Evolutionary conservation across 2,888 invertebrate genomes (phyloP), one percentile per base, ranked within the genome.

Genomic region (Yponomeuta malinellus): DNA sequence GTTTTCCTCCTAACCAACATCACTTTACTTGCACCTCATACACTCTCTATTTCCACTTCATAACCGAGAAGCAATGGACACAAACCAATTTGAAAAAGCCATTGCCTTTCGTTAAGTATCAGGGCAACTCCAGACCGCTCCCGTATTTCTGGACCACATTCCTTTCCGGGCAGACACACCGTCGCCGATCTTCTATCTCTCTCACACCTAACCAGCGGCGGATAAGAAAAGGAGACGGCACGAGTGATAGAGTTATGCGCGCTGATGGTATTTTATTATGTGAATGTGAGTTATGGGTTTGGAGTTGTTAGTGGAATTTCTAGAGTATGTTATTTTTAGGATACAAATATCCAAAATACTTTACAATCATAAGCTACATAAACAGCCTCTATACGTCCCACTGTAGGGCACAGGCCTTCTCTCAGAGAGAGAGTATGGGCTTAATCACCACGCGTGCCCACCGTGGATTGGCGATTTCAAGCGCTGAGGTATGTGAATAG

Each of bases 141-240:
- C 66, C 37, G 52, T 10, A 15, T 33, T 29, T 63, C 68, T 68
- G 69, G 71, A 69, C 70, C 66, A 52, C 71, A 71, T 70, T 71
- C 71, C 71, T 65, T 63, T 43, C 69, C 33, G 59, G 70, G 67
- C 70, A 71, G 71, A 71, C 71, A 69, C 63, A 15, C 69, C 67
- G 71, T 43, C 71, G 71, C 71, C 71, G 65, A 15, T 23, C 23
- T 65, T 59, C 15, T 59, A 59, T 48, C 66, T 8, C 59, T 66
- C 63, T 70, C 52, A 48, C 43, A 70, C 12, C 23, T 48, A 23
- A 15, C 15, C 3, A 5, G 52, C 15, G 1, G 15, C 8, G 0
- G 52, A 0, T 59, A 15, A 4, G 52, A 15, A 12, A 59, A 12
- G 8, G 15, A 59, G 15, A 59, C 15, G 12, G 52, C 33, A 65